Conservation (phyloP, 1,140 invertebrate genomes). For the Tribolium castaneum region DNA sequence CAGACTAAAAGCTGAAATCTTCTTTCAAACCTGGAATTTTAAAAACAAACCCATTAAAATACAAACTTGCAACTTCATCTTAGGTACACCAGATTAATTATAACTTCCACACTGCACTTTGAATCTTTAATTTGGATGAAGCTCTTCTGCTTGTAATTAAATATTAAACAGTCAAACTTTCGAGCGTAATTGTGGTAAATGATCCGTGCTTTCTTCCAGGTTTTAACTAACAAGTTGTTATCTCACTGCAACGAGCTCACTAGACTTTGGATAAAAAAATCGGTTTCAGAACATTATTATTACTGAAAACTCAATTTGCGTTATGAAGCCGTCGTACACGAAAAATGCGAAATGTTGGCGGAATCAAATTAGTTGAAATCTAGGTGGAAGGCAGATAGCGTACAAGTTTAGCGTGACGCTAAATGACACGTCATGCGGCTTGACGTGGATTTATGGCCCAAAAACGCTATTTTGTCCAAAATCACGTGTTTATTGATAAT, state of each 20-base stretch:
- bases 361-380: too few species aligned
- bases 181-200: neutral
- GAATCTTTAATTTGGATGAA: neutral
- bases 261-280: too few species aligned
- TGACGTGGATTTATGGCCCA: neutral
- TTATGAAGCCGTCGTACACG: too few species aligned
- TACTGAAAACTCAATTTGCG: too few species aligned
- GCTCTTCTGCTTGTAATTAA: neutral
- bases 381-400: too few species aligned
- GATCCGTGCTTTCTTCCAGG: neutral
- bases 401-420: neutral
- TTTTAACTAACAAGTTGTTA: neutral
- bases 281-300: too few species aligned
- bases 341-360: too few species aligned
- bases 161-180: neutral
- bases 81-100: neutral
- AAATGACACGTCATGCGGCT: neutral
- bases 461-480: neutral
- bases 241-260: neutral
- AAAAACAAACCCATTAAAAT: neutral
- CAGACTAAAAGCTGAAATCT: neutral
- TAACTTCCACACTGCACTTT: neutral
- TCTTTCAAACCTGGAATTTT: neutral
- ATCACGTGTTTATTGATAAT: neutral
- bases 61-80: neutral